Evolutionary conservation across 2,888 invertebrate species (phyloP), one percentile per base, ranked within the genome.

Genomic region (Ophion slaviceki): DNA sequence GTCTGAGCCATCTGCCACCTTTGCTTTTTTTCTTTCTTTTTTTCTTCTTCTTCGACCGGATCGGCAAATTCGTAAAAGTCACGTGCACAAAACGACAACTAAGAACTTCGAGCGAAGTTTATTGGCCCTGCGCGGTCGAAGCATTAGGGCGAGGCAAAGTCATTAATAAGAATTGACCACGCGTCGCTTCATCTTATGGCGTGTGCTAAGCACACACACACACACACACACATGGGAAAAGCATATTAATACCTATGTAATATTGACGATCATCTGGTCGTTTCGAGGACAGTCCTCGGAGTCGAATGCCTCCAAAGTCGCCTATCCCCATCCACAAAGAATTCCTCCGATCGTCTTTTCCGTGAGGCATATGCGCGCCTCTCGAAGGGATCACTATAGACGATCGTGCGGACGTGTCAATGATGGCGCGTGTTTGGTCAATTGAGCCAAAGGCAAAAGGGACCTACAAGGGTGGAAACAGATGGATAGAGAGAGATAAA

Each of bases 81-180:
- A 62, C 78, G 68, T 61, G 67, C n/a, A 77, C 57, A 57, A 67
- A 57, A 67, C 47, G 53, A 64, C 28, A 64, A 75, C 17, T 28
- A n/a, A 28, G 62, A 57, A 47, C 17, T 36, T 11, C 62, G 61
- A 59, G 71, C 62, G 14, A 6, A 57, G 53, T 66, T 72, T 62
- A 66, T 80, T 53, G 68, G 70, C 53, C 57, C 53, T 20, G 24
- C 32, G 40, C 57, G 53, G 72, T 57, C 82, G 84, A 85, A 78
- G 88, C 85, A 82, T 84, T 66, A 70, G 45, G 78, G 77, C 47
- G 76, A 40, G 28, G 40, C 24, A 53, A 74, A 83, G 84, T 89
- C 90, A 90, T 91, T 89, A 89, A 90, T 89, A 88, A 87, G 81
- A 88, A 89, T 89, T 88, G 89, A 89, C 88, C 91, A 91, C 90